These are phyloP conservation scores for Eriosoma lanigerum DNA, from an alignment of 1,140 invertebrate genomes.

Conservation along the genomic window DNA sequence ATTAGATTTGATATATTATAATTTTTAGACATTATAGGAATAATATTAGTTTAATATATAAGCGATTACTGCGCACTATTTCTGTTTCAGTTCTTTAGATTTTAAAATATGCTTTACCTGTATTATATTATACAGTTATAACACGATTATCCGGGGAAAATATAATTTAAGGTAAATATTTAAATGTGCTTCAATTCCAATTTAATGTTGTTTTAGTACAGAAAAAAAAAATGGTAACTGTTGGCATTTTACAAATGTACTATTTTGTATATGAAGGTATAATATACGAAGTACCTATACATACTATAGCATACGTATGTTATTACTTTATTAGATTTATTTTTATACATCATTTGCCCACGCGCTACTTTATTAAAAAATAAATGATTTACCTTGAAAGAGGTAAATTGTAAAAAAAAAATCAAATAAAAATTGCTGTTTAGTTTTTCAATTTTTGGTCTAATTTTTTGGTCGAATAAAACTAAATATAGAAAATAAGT, in stretches of 20 bases:
- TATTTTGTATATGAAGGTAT: not conserved
- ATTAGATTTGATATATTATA: not conserved
- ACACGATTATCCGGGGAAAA: not conserved
- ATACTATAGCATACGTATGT: too few relatives aligned
- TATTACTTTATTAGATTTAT: too few relatives aligned
- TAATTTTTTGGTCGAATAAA: slow-evolving; percentile 27
- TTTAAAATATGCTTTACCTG: not conserved
- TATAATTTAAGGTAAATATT: not conserved
- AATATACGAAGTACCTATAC: too few relatives aligned
- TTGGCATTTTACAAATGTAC: not conserved
- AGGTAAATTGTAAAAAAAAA: slow-evolving; percentile 40
- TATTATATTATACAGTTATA: not conserved
- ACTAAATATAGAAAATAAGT: too few relatives aligned
- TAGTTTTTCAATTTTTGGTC: slow-evolving; percentile 5
- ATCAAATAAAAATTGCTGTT: slow-evolving; percentile 5
- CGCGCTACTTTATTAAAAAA: slow-evolving; percentile 5
- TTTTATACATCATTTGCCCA: not conserved
- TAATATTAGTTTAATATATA: too few relatives aligned
- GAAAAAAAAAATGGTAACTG: not conserved
- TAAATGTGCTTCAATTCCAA: not conserved
- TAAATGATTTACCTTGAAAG: too few relatives aligned
- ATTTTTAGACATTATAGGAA: too few relatives aligned
- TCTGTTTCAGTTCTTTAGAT: not conserved
- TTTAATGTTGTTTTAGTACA: slow-evolving; percentile 11
- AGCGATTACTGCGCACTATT: too few relatives aligned